A percentile compares a stretch with the other conserved stretches of the same genome.
phyloP scores from a whole-genome alignment of 2,797 vertebrate genomes.

The Eptatretus atami region DNA sequence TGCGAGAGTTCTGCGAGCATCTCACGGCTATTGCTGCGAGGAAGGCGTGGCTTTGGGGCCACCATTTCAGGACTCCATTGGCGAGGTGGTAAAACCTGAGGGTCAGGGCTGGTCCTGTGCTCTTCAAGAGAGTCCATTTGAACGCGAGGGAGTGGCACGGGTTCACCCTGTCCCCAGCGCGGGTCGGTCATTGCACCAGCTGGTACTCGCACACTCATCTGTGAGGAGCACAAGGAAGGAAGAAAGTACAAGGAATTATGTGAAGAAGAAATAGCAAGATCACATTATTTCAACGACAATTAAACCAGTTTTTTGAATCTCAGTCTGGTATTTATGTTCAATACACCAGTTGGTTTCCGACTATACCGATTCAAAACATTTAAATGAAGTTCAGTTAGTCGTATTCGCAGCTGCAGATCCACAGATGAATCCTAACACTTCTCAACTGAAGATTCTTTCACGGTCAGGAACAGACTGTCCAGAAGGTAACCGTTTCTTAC shows the following conservation, averaged over 20 bases:
- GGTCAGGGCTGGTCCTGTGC: slow-evolving; percentile 3
- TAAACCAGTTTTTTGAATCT: too few relatives aligned
- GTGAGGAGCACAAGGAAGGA: background rate
- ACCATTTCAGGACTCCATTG: background rate
- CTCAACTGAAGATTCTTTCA: too few relatives aligned
- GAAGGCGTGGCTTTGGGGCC: slow-evolving; percentile 3
- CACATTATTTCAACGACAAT: too few relatives aligned
- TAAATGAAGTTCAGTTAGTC: too few relatives aligned
- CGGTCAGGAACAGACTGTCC: too few relatives aligned
- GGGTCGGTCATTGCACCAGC: background rate
- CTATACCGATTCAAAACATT: too few relatives aligned
- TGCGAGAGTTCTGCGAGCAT: background rate
- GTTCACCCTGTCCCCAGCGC: background rate
- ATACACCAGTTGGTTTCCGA: too few relatives aligned
- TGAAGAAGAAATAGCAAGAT: too few relatives aligned
- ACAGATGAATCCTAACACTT: too few relatives aligned
- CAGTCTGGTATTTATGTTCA: too few relatives aligned
- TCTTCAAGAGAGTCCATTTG: background rate
- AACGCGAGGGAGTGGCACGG: background rate
- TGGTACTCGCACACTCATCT: background rate
- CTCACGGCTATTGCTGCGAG: slow-evolving; percentile 2
- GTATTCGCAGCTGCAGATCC: too few relatives aligned
- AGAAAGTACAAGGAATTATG: background rate
- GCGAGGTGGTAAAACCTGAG: background rate
- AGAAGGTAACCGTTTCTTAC: too few relatives aligned